Percentiles rank a stretch among this genome's conserved stretches.
phyloP scores from a whole-genome alignment of 2,888 invertebrate genomes.

The Syrista parreyssii region DNA sequence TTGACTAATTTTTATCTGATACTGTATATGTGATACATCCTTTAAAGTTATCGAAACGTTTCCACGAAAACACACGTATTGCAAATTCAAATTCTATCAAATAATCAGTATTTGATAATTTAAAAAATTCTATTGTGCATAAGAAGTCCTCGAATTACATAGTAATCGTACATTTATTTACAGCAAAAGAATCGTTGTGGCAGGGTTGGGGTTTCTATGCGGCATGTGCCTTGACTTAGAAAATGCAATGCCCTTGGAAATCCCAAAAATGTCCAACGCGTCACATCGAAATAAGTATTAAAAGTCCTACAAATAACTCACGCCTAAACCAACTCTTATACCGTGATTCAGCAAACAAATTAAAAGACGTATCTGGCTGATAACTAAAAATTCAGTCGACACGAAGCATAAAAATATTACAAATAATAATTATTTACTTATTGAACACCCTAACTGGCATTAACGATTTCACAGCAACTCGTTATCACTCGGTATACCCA shows the following conservation, averaged over 20 bases:
- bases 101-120: background rate
- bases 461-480: background rate
- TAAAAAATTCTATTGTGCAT: too few relatives aligned
- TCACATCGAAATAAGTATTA: constrained; percentile 16
- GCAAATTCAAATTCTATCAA: too few relatives aligned
- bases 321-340: background rate
- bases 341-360: background rate
- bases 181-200: constrained; percentile 67
- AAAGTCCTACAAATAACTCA: background rate
- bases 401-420: background rate
- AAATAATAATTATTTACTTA: background rate
- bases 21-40: too few relatives aligned
- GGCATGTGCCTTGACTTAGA: constrained; percentile 76
- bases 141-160: background rate
- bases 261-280: constrained; percentile 78
- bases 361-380: background rate
- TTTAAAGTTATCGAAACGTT: too few relatives aligned
- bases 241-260: constrained; percentile 87
- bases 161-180: background rate
- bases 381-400: background rate
- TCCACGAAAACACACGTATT: too few relatives aligned
- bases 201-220: constrained; percentile 84
- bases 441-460: background rate
- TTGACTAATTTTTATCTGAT: too few relatives aligned
- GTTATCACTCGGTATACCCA: background rate